phyloP scores from a whole-genome alignment of 2,888 invertebrate species.

The Lapara coniferarum region DNA sequence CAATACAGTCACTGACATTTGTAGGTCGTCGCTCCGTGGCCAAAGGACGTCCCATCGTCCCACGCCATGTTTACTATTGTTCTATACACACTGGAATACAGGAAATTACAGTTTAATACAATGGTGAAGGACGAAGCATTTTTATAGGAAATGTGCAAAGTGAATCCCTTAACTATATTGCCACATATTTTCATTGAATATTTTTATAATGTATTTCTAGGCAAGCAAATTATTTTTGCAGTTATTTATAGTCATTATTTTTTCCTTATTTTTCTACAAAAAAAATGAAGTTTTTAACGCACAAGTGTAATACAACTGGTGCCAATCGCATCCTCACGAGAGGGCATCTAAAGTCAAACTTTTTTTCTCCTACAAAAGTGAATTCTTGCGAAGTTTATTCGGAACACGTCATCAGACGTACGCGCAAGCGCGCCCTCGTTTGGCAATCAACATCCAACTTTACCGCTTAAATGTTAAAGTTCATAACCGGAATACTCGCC shows the following conservation, averaged over 20 bases:
- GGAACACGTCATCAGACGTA: slow-evolving; percentile 19
- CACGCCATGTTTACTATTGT: neutral
- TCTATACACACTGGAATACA: neutral
- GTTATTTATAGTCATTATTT: neutral
- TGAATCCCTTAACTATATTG: no score
- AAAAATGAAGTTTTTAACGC: no score
- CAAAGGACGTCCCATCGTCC: neutral
- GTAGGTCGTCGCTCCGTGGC: no score
- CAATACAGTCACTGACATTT: no score
- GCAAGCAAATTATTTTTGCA: no score
- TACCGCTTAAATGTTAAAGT: neutral
- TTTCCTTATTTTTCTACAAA: neutral
- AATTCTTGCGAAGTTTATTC: slow-evolving; percentile 22
- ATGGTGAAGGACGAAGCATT: neutral
- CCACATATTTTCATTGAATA: no score
- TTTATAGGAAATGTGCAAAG: neutral
- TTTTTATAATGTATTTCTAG: no score
- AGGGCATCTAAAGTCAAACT: slow-evolving; percentile 19
- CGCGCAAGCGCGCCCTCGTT: slow-evolving; percentile 2
- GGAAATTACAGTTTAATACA: neutral
- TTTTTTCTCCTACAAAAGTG: slow-evolving; percentile 10
- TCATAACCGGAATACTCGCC: slow-evolving; percentile 17
- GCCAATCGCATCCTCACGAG: neutral
- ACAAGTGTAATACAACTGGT: no score
- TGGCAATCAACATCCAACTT: neutral